Evolutionary conservation across 2,888 invertebrate species (phyloP).

Genomic region (Strigamia crassipes): DNA sequence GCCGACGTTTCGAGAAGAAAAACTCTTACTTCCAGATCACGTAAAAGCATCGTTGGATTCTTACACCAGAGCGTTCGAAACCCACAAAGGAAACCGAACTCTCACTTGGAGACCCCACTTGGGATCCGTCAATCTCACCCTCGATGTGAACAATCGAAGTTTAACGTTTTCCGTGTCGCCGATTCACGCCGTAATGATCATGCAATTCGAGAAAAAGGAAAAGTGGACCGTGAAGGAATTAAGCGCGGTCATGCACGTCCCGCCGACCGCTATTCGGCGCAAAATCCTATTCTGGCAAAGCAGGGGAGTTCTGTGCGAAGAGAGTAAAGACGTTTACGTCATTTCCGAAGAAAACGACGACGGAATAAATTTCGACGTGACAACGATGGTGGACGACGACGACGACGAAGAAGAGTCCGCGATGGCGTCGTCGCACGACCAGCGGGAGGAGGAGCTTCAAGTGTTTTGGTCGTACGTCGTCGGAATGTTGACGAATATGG

Average conservation of each 20-base stretch:
- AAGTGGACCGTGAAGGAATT: slow-evolving; percentile 86
- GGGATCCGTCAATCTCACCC: slow-evolving; percentile 86
- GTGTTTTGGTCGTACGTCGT: slow-evolving; percentile 96
- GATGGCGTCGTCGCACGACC: slow-evolving; percentile 92
- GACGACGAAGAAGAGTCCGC: slow-evolving; percentile 87
- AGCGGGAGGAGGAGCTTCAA: slow-evolving; percentile 90
- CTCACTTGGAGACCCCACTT: slow-evolving; percentile 92
- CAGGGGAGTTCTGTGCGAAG: slow-evolving; percentile 65
- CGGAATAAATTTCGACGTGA: slow-evolving; percentile 19
- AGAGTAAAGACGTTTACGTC: slow-evolving; percentile 58
- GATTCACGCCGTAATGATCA: slow-evolving; percentile 89
- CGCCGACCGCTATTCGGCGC: slow-evolving; percentile 78
- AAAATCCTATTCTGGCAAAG: slow-evolving; percentile 94
- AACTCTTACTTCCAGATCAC: slow-evolving; percentile 79
- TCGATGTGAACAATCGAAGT: slow-evolving; percentile 81
- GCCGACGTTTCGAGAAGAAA: slow-evolving; percentile 96
- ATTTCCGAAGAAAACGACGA: slow-evolving; percentile 58
- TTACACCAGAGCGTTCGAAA: slow-evolving; percentile 88
- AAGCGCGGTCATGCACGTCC: slow-evolving; percentile 82
- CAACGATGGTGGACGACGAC: slow-evolving; percentile 72
- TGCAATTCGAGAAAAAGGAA: slow-evolving; percentile 89
- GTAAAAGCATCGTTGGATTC: slow-evolving; percentile 79
- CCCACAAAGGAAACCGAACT: slow-evolving; percentile 83
- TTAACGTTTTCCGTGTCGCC: slow-evolving; percentile 85
- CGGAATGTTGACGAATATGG: slow-evolving; percentile 94